Evolutionary conservation across 2,888 invertebrate genomes (phyloP).

Genomic region (Heliconius erato): DNA sequence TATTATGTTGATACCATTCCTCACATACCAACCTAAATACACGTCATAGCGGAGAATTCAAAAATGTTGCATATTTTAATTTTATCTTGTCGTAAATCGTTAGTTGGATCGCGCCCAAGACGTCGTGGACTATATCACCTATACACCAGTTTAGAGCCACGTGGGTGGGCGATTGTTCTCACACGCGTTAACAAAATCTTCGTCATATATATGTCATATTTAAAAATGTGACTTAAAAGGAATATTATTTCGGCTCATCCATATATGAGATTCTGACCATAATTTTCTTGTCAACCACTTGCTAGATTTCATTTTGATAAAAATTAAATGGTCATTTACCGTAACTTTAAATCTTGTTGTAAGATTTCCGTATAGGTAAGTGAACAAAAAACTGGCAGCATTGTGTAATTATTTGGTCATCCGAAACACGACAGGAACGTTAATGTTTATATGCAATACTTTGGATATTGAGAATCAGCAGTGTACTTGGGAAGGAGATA

Average conservation of each 20-base stretch:
- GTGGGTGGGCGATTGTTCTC: slow-evolving; percentile 55
- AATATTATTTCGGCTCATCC: neutral
- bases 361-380: slow-evolving; percentile 35
- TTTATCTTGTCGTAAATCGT: slow-evolving; percentile 75
- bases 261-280: neutral
- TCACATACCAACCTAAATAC: slow-evolving; percentile 46
- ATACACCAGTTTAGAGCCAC: slow-evolving; percentile 52
- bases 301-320: slow-evolving; percentile 21
- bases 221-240: neutral
- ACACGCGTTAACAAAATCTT: slow-evolving; percentile 13
- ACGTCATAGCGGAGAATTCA: slow-evolving; percentile 65
- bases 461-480: slow-evolving; percentile 47
- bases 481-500: slow-evolving; percentile 13
- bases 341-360: slow-evolving; percentile 28
- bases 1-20: slow-evolving; percentile 17
- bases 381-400: slow-evolving; percentile 15
- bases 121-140: slow-evolving; percentile 57
- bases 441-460: slow-evolving; percentile 48
- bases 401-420: slow-evolving; percentile 45
- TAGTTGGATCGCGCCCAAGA: slow-evolving; percentile 75
- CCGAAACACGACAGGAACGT: slow-evolving; percentile 45
- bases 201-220: neutral
- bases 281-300: slow-evolving; percentile 4
- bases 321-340: slow-evolving; percentile 28
- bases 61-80: slow-evolving; percentile 74